phyloP scores from a whole-genome alignment of 2,797 vertebrate genomes.

The Ptychadena robeensis region DNA sequence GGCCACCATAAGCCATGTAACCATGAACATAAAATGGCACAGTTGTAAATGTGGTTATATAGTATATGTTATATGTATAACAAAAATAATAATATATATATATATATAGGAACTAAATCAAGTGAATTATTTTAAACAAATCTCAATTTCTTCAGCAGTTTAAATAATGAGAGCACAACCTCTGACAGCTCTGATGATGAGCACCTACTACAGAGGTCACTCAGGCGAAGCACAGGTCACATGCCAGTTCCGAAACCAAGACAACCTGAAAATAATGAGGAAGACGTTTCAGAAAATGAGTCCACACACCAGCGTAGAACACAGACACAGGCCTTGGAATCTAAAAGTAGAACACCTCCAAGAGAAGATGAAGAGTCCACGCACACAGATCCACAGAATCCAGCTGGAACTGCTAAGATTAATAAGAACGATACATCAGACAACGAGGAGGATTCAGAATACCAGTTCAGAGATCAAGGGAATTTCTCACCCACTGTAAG shows the following conservation, averaged over 20 bases:
- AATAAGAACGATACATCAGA: background rate
- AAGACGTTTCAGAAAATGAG: constrained; percentile 21
- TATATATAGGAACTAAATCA: background rate
- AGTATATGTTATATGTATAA: too few relatives aligned
- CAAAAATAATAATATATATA: background rate
- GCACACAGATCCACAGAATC: background rate
- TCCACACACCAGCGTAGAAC: background rate
- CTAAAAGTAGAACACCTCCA: background rate
- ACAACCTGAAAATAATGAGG: constrained; percentile 21
- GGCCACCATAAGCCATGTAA: too few relatives aligned
- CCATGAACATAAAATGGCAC: too few relatives aligned
- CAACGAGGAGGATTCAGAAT: background rate
- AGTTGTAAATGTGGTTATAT: background rate
- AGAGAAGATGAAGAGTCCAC: constrained; percentile 11
- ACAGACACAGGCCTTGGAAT: background rate
- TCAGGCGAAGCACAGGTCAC: constrained; percentile 41
- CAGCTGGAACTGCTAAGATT: background rate
- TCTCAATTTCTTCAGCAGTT: constrained; percentile 37
- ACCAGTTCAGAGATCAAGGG: background rate
- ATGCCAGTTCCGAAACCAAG: background rate
- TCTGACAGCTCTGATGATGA: constrained; percentile 7
- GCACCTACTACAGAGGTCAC: constrained; percentile 39
- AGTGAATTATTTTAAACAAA: background rate
- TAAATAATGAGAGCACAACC: constrained; percentile 25
- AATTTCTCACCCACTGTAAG: constrained; percentile 6